A percentile compares a stretch with the other conserved stretches of the same genome.
Conservation (phyloP, 2,797 vertebrate genomes). For the Cryptoblepharus egeriae region DNA sequence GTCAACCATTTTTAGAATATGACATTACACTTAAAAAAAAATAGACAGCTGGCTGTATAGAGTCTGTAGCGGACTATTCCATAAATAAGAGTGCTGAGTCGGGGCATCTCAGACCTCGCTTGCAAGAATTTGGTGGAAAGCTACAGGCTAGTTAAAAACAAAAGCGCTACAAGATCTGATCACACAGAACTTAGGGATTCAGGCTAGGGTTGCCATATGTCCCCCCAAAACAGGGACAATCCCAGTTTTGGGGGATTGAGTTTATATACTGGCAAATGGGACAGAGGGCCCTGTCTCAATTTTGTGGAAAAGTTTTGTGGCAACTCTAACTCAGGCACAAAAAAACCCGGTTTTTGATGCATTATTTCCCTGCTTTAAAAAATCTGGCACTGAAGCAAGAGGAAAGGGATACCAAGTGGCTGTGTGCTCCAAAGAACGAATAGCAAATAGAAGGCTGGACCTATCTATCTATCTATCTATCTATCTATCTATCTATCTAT, state of each 20-base stretch:
- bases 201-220: too few species aligned
- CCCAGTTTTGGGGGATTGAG: too few species aligned
- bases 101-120: not conserved
- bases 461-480: too few species aligned
- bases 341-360: conserved; percentile 49
- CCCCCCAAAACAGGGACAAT: too few species aligned
- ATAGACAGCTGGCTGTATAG: conserved; percentile 4
- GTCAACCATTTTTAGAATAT: conserved; percentile 36
- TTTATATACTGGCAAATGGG: too few species aligned
- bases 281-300: too few species aligned
- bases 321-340: conserved; percentile 51
- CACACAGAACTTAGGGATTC: conserved; percentile 9
- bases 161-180: conserved; percentile 43
- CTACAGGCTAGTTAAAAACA: not conserved
- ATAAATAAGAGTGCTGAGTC: conserved; percentile 15
- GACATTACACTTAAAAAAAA: not conserved
- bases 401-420: not conserved
- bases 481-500: too few species aligned
- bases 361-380: conserved; percentile 37
- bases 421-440: not conserved
- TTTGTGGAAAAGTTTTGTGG: too few species aligned
- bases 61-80: conserved; percentile 15
- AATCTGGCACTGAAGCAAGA: not conserved
- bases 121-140: conserved; percentile 18
- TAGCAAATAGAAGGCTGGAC: conserved; percentile 15